Evolutionary conservation across 2,113 vertebrate genomes (phyloP).

Genomic region (Perca schrenkii): DNA sequence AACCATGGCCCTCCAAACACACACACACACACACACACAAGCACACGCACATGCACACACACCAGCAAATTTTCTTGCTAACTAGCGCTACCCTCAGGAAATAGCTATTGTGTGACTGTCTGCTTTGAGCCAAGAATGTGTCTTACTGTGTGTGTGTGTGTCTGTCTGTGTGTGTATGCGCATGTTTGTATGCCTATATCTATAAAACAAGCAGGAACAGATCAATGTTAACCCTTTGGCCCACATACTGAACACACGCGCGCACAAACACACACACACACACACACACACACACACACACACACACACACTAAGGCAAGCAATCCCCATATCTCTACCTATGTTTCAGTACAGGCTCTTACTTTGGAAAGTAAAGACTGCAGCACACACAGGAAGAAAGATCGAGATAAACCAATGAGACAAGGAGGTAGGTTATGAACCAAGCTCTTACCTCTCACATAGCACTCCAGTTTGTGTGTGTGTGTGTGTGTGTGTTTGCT

Average conservation of each 20-base stretch:
- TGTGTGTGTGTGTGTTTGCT: constrained; percentile 65
- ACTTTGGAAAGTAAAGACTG: constrained; percentile 76
- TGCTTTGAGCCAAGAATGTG: constrained; percentile 72
- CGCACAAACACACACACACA: not conserved
- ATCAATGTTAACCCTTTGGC: constrained; percentile 68
- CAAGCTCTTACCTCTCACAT: constrained; percentile 86
- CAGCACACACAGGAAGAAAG: constrained; percentile 71
- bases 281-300: constrained; percentile 30
- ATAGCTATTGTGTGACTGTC: constrained; percentile 75
- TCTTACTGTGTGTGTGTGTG: constrained; percentile 41
- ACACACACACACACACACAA: constrained; percentile 45
- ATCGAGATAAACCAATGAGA: constrained; percentile 71
- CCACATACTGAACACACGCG: constrained; percentile 40
- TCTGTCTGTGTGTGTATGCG: constrained; percentile 26
- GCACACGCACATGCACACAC: constrained; percentile 17
- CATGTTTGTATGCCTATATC: constrained; percentile 39
- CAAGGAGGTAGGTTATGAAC: constrained; percentile 65
- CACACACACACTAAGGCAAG: constrained; percentile 52
- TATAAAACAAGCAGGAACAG: constrained; percentile 72
- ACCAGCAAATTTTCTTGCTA: constrained; percentile 66
- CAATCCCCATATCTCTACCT: constrained; percentile 54
- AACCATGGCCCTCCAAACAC: constrained; percentile 66
- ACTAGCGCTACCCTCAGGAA: constrained; percentile 76
- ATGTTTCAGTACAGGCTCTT: constrained; percentile 44
- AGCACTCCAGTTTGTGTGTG: constrained; percentile 73